Evolutionary conservation across 2,113 vertebrate genomes (phyloP).

Genomic region (Pseudopipra pipra): DNA sequence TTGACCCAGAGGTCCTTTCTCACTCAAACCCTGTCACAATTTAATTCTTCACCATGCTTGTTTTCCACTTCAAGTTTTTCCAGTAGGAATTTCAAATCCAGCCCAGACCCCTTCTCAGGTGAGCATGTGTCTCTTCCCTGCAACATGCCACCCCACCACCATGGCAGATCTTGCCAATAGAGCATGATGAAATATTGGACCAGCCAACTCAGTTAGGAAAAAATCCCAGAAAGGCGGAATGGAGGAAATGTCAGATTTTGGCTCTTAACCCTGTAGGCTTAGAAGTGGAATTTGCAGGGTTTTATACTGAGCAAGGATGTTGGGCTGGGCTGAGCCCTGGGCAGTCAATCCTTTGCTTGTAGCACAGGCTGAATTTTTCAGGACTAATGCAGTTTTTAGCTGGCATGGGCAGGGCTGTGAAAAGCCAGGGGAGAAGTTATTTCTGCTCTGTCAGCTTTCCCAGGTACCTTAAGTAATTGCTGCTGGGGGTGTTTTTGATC

Average conservation of each 20-base stretch:
- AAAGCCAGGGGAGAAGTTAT: background rate
- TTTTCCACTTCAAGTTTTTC: background rate
- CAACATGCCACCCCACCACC: fast-evolving
- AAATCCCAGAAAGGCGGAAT: background rate
- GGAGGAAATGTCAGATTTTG: background rate
- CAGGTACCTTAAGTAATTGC: background rate
- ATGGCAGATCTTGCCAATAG: background rate
- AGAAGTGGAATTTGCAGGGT: background rate
- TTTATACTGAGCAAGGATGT: background rate
- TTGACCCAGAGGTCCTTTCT: background rate
- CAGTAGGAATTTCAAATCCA: background rate
- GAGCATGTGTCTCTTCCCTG: background rate
- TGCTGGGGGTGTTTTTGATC: background rate
- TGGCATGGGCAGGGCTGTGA: background rate
- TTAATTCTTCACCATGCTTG: background rate
- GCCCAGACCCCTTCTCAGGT: background rate
- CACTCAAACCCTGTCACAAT: background rate
- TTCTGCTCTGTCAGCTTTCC: slow-evolving; percentile 28
- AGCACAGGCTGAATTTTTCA: background rate
- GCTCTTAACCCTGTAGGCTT: background rate
- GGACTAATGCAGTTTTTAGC: background rate
- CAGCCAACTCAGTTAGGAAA: background rate
- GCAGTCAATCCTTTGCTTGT: background rate
- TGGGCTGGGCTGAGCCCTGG: background rate
- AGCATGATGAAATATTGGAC: background rate